Evolutionary conservation across 2,888 invertebrate species (phyloP).

Genomic region (Zhuqinia jingwanae): DNA sequence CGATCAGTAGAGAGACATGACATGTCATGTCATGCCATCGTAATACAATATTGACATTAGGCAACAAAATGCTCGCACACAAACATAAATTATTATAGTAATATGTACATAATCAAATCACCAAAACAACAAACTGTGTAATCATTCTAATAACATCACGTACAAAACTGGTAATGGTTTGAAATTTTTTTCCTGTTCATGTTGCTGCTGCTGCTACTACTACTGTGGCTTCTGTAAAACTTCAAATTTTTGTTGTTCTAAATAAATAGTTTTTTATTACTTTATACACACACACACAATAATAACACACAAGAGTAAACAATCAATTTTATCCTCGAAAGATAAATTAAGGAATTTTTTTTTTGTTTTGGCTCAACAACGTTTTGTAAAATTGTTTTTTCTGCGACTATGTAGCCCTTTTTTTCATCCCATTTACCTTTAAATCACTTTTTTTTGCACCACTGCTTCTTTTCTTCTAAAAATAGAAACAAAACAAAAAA

Average conservation of each 20-base stretch:
- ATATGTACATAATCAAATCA: conserved; percentile 12
- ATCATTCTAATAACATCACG: conserved; percentile 15
- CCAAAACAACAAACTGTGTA: too few species aligned
- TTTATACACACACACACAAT: neutral
- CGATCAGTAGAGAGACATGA: neutral
- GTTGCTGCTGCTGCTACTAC: too few species aligned
- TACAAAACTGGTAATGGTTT: neutral
- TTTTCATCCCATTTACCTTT: conserved; percentile 36
- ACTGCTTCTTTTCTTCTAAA: neutral
- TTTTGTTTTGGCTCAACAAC: too few species aligned
- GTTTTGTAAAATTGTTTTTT: too few species aligned
- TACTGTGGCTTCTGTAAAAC: neutral
- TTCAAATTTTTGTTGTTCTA: neutral
- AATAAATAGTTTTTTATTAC: neutral
- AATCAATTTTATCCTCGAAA: conserved; percentile 33
- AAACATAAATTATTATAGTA: neutral
- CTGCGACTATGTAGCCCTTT: too few species aligned
- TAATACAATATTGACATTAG: neutral
- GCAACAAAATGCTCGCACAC: too few species aligned
- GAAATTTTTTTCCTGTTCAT: too few species aligned
- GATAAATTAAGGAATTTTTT: conserved; percentile 20
- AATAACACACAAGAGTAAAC: conserved; percentile 5
- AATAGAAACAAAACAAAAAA: neutral
- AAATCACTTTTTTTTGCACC: neutral
- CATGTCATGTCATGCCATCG: neutral